Evolutionary conservation across 2,113 vertebrate genomes (phyloP).

Genomic region (Colistium nudipinnis): DNA sequence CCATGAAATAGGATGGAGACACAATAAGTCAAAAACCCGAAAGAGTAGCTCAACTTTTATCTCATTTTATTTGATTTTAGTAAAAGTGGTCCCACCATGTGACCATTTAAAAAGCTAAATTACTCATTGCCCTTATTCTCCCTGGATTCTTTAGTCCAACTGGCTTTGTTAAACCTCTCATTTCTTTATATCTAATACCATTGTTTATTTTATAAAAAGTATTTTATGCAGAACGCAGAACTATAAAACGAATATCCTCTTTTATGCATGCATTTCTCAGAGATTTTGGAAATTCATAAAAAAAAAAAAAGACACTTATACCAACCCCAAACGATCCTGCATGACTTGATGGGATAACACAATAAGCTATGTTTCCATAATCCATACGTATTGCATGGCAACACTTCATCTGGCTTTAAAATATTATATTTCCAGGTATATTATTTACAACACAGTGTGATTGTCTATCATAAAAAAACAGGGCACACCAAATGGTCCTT

Average conservation of each 20-base stretch:
- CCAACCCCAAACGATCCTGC: not conserved
- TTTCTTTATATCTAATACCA: not conserved
- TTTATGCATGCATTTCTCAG: too few relatives aligned
- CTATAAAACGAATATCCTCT: too few relatives aligned
- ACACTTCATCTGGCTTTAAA: not conserved
- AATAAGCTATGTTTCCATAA: not conserved
- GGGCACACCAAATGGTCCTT: not conserved
- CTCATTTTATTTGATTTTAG: not conserved
- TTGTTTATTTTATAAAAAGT: not conserved
- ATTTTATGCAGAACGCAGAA: too few relatives aligned
- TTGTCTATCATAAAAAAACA: too few relatives aligned
- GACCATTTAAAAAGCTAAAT: not conserved
- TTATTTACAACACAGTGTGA: not conserved
- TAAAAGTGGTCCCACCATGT: not conserved
- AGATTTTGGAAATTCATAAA: not conserved
- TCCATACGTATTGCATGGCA: not conserved
- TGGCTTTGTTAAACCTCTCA: not conserved
- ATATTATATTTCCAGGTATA: not conserved
- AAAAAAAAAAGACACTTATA: not conserved
- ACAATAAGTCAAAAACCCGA: conserved; percentile 5
- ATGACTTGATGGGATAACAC: not conserved
- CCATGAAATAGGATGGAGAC: conserved; percentile 10
- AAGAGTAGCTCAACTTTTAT: too few relatives aligned
- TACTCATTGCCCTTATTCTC: not conserved
- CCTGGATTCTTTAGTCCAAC: not conserved